A percentile compares a stretch with the other conserved stretches of the same genome.
Evolutionary conservation across 2,888 invertebrate species (phyloP).

Genomic region (Drosophila niveifrons): DNA sequence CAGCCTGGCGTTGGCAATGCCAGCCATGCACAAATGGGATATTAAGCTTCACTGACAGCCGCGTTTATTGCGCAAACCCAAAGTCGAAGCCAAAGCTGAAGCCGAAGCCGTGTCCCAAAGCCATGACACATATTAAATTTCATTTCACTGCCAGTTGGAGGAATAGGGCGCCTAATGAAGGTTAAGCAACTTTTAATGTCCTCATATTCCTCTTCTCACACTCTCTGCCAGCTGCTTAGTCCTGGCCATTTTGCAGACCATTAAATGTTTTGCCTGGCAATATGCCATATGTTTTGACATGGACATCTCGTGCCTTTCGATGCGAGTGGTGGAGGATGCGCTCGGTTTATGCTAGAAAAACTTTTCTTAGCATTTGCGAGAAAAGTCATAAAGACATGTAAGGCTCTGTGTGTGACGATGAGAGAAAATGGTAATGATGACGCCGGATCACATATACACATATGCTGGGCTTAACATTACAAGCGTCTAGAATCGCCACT

Average conservation of each 20-base stretch:
- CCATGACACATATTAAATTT: conserved; percentile 77
- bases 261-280: conserved; percentile 81
- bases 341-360: conserved; percentile 53
- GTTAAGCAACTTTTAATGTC: conserved; percentile 82
- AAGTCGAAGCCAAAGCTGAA: too few species aligned
- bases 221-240: conserved; percentile 1
- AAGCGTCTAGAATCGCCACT: conserved; percentile 39
- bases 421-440: conserved; percentile 74
- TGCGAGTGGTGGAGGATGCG: conserved; percentile 6
- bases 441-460: conserved; percentile 60
- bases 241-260: conserved; percentile 76
- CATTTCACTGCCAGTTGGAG: conserved; percentile 64
- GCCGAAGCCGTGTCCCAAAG: conserved; percentile 39
- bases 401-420: conserved; percentile 45
- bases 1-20: conserved; percentile 41
- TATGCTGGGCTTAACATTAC: conserved; percentile 63
- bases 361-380: conserved; percentile 76
- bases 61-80: conserved; percentile 60
- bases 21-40: conserved; percentile 71
- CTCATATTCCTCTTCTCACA: conserved; percentile 29
- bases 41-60: conserved; percentile 68
- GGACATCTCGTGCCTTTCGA: conserved; percentile 50
- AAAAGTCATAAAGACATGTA: conserved; percentile 72
- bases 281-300: conserved; percentile 76
- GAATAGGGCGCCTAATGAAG: conserved; percentile 72